Conservation (phyloP, 2,797 vertebrate genomes). For the Bovichtus diacanthus region DNA sequence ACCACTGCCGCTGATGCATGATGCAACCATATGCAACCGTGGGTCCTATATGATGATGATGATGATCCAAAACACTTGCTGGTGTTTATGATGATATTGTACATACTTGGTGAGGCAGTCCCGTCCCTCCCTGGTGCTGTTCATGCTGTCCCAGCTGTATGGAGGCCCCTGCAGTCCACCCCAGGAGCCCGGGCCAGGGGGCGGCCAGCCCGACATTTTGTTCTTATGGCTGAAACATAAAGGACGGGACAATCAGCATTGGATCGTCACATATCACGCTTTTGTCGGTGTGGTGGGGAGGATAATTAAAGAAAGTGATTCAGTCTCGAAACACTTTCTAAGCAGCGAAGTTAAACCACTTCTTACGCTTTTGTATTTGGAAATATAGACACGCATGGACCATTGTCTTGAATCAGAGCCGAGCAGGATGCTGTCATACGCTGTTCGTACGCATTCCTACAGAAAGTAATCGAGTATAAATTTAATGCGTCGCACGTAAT, state of each 20-base stretch:
- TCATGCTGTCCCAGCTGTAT: constrained; percentile 94
- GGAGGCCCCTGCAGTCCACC: constrained; percentile 91
- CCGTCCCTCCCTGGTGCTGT: constrained; percentile 76
- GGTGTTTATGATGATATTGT: not conserved
- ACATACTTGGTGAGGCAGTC: constrained; percentile 93
- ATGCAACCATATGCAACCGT: not conserved
- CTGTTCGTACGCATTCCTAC: too few relatives aligned
- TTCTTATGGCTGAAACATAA: constrained; percentile 90
- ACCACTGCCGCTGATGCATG: not conserved
- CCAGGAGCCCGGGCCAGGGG: constrained; percentile 91
- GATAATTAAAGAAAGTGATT: too few relatives aligned
- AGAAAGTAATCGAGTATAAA: too few relatives aligned
- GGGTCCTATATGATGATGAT: not conserved
- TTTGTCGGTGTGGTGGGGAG: not conserved
- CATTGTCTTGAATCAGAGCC: not conserved
- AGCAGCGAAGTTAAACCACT: not conserved
- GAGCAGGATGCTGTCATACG: too few relatives aligned
- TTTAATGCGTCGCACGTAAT: too few relatives aligned
- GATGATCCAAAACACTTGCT: not conserved
- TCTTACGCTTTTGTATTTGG: not conserved
- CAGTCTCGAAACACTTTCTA: not conserved
- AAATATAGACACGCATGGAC: not conserved
- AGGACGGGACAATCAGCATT: not conserved
- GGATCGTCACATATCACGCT: not conserved
- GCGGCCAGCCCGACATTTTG: constrained; percentile 95